Percentiles rank a stretch among this genome's conserved stretches.
phyloP scores from a whole-genome alignment of 2,113 vertebrate species.

The Zootoca vivipara region DNA sequence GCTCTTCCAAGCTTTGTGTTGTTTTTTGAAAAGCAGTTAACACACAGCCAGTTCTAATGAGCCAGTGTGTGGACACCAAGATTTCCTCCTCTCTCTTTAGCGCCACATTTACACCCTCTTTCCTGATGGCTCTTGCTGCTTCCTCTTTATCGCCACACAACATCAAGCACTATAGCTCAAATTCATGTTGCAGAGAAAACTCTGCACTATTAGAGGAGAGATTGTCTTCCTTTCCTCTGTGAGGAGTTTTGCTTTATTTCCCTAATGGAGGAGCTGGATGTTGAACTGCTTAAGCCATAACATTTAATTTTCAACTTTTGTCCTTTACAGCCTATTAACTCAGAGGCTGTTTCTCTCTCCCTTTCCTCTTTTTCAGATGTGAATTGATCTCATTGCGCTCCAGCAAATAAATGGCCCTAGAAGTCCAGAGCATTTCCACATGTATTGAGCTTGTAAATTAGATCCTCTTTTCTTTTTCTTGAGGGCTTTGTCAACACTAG shows the following conservation, averaged over 20 bases:
- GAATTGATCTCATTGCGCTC: constrained; percentile 57
- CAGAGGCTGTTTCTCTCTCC: constrained; percentile 33
- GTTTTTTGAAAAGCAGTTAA: constrained; percentile 41
- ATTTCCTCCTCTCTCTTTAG: constrained; percentile 49
- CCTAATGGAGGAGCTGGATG: constrained; percentile 29
- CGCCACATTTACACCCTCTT: constrained; percentile 44
- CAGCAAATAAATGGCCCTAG: constrained; percentile 45
- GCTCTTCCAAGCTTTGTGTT: constrained; percentile 17
- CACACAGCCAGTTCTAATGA: constrained; percentile 42
- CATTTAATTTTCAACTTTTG: constrained; percentile 65
- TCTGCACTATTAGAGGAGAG: constrained; percentile 46
- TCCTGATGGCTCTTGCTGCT: constrained; percentile 36
- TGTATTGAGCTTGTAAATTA: constrained; percentile 55
- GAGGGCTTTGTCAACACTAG: background rate
- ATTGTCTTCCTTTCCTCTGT: constrained; percentile 43
- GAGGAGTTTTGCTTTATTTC: constrained; percentile 59
- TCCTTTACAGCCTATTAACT: constrained; percentile 58
- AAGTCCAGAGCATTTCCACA: constrained; percentile 50
- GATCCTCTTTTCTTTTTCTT: background rate
- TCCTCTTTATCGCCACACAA: constrained; percentile 59
- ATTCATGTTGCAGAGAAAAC: constrained; percentile 61
- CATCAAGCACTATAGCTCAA: constrained; percentile 58
- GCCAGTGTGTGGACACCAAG: background rate
- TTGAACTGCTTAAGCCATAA: constrained; percentile 58
- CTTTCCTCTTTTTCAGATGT: constrained; percentile 56